These are phyloP conservation scores for Drosophila conformis DNA, from an alignment of 2,888 invertebrate genomes.

Conservation along the genomic window DNA sequence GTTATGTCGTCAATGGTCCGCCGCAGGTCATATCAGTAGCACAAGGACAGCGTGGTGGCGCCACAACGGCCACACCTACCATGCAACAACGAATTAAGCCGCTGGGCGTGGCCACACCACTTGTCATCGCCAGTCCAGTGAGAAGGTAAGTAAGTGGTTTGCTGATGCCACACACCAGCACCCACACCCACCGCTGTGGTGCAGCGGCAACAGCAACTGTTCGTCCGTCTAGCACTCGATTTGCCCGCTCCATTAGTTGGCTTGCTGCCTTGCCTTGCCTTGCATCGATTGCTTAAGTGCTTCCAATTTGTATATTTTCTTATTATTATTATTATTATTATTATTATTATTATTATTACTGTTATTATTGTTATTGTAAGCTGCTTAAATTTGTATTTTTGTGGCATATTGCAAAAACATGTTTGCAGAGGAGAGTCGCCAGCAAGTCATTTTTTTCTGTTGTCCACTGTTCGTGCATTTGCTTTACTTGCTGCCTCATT, in stretches of 20 bases:
- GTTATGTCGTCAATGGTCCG: slow-evolving; percentile 62
- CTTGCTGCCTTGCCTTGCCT: slow-evolving; percentile 6
- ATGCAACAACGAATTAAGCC: slow-evolving; percentile 96
- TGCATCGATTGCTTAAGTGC: not conserved
- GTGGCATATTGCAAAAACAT: not conserved
- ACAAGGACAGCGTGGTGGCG: slow-evolving; percentile 86
- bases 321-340: not conserved
- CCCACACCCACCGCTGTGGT: not conserved
- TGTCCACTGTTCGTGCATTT: slow-evolving; percentile 3
- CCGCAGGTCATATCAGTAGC: slow-evolving; percentile 83
- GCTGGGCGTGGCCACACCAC: slow-evolving; percentile 94
- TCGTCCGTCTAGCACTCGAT: not conserved
- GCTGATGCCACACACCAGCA: not conserved
- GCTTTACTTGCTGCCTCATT: slow-evolving; percentile 7
- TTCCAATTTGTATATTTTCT: slow-evolving; percentile 11
- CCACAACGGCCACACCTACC: slow-evolving; percentile 89
- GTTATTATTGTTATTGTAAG: not conserved
- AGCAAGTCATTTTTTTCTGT: not conserved
- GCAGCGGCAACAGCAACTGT: not conserved
- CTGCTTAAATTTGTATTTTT: slow-evolving; percentile 5
- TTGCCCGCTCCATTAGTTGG: slow-evolving; percentile 10
- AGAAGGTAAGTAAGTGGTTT: slow-evolving; percentile 91
- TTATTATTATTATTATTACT: slow-evolving; percentile 5
- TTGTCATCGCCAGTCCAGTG: slow-evolving; percentile 94
- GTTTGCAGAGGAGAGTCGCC: not conserved